These are phyloP conservation scores for Eupithecia exiguata DNA, from an alignment of 2,888 invertebrate genomes.

Conservation along the genomic window DNA sequence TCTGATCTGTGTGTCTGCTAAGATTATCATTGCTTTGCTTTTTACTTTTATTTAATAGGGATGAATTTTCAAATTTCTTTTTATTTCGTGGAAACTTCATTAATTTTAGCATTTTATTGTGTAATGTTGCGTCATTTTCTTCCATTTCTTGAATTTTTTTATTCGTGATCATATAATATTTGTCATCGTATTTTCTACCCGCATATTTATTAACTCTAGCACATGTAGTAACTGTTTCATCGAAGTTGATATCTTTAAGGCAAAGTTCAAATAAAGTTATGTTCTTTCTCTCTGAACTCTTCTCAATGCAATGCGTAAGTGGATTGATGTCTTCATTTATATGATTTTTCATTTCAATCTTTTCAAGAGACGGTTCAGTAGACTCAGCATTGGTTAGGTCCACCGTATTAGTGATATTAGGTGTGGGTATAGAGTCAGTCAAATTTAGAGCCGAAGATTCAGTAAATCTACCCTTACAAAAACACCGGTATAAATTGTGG, in stretches of 20 bases:
- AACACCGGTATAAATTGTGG: conserved; percentile 86
- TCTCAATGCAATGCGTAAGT: conserved; percentile 14
- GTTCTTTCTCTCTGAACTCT: conserved; percentile 17
- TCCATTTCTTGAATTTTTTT: conserved; percentile 69
- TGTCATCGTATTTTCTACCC: conserved; percentile 60
- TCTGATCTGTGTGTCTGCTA: background rate
- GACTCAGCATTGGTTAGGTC: conserved; percentile 15
- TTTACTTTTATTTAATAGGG: background rate
- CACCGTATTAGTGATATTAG: conserved; percentile 12
- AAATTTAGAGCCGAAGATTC: conserved; percentile 28
- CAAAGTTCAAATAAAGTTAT: background rate
- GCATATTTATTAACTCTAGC: conserved; percentile 58
- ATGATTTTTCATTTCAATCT: conserved; percentile 6
- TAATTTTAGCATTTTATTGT: conserved; percentile 53
- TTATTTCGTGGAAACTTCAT: conserved; percentile 1
- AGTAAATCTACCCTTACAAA: conserved; percentile 82
- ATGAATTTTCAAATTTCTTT: background rate
- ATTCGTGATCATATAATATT: conserved; percentile 63
- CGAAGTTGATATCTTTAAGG: conserved; percentile 2
- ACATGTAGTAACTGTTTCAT: conserved; percentile 45
- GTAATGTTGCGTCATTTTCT: conserved; percentile 62
- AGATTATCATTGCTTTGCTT: background rate
- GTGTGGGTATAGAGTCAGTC: conserved; percentile 2
- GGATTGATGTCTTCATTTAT: conserved; percentile 19
- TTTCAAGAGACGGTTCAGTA: conserved; percentile 8